Percentiles rank a stretch among this genome's conserved stretches.
Evolutionary conservation across 2,113 vertebrate genomes (phyloP).

Genomic region (Callocephalon fimbriatum): DNA sequence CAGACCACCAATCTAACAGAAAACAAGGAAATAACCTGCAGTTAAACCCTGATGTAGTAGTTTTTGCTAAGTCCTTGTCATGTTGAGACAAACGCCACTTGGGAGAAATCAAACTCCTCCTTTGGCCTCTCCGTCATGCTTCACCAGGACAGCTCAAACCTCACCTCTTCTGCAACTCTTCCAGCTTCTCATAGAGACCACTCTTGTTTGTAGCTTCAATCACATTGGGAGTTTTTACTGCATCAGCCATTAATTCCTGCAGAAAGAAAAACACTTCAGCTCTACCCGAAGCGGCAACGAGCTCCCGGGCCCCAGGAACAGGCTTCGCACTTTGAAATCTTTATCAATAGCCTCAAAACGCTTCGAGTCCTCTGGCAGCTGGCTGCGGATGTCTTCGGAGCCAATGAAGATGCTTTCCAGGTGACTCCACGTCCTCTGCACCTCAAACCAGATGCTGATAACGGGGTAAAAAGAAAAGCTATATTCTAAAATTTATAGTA

Average conservation of each 20-base stretch:
- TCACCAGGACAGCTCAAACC: neutral
- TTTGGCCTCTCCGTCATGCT: accelerated
- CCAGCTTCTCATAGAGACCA: constrained; percentile 67
- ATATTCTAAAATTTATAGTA: no score
- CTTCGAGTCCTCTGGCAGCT: constrained; percentile 70
- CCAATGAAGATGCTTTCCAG: constrained; percentile 82
- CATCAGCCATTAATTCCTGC: constrained; percentile 73
- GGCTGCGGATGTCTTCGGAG: constrained; percentile 77
- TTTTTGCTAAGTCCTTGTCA: neutral
- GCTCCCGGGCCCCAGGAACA: accelerated
- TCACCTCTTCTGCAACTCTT: constrained; percentile 75
- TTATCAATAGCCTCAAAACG: constrained; percentile 69
- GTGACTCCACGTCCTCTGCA: constrained; percentile 81
- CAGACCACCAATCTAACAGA: constrained; percentile 68
- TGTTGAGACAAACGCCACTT: accelerated
- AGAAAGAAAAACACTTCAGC: neutral
- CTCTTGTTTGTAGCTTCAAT: constrained; percentile 80
- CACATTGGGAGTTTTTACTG: constrained; percentile 75
- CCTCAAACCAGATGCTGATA: constrained; percentile 80
- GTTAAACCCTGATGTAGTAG: accelerated
- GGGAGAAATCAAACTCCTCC: neutral
- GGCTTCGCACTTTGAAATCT: constrained; percentile 73
- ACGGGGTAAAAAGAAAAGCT: no score
- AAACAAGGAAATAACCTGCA: neutral
- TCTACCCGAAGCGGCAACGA: accelerated